Percentiles rank a stretch among this genome's conserved stretches.
These are phyloP conservation scores for Henricia sp. DNA, from an alignment of 53 echinoderm and acorn worm species.

Conservation along the genomic window DNA sequence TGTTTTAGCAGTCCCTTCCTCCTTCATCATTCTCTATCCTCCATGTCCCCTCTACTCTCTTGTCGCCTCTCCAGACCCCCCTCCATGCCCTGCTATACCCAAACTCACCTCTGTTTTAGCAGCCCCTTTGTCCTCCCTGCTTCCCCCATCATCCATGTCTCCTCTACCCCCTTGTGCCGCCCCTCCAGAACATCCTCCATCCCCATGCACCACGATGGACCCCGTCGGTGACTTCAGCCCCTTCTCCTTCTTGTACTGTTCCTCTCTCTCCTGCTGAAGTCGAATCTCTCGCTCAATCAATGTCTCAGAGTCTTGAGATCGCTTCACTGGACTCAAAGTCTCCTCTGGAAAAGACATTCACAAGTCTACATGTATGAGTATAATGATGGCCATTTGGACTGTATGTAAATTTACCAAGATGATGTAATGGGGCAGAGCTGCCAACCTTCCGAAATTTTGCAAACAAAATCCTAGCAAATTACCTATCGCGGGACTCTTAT, in stretches of 20 bases:
- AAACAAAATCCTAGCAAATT: too few relatives aligned
- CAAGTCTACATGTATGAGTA: not conserved
- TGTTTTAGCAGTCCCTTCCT: not conserved
- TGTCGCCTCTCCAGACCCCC: not conserved
- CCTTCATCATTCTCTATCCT: too few relatives aligned
- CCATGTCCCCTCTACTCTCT: not conserved
- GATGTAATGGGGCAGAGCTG: too few relatives aligned
- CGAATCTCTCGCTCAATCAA: constrained; percentile 79
- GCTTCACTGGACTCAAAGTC: constrained; percentile 36
- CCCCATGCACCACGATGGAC: not conserved
- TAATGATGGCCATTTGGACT: constrained; percentile 1
- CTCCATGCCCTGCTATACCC: not conserved
- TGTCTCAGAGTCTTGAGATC: constrained; percentile 42
- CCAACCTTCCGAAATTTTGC: too few relatives aligned
- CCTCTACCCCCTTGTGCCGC: not conserved
- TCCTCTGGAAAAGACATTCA: not conserved
- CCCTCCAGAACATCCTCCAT: not conserved
- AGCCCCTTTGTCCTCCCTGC: not conserved
- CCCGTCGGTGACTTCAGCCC: not conserved
- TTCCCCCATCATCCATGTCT: not conserved
- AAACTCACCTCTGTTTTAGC: not conserved
- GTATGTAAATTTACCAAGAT: too few relatives aligned
- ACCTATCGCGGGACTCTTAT: too few relatives aligned
- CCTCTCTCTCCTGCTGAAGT: constrained; percentile 53
- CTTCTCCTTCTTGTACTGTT: constrained; percentile 33